These are phyloP conservation scores for Columba janthina DNA, from an alignment of 2,113 vertebrate genomes.

Conservation along the genomic window DNA sequence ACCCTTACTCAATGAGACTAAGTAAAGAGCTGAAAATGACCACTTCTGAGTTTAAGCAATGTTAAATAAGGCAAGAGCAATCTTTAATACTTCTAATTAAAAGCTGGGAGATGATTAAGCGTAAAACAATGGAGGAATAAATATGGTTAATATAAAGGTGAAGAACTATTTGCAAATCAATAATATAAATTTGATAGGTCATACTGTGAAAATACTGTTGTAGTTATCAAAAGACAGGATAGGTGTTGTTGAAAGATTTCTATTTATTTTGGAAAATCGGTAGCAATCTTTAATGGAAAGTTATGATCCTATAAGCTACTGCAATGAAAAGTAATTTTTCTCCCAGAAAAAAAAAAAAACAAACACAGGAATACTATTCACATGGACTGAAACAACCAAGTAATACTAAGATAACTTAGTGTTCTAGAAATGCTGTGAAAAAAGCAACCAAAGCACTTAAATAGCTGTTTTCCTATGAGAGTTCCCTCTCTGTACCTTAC, in stretches of 20 bases:
- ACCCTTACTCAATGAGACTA: not conserved
- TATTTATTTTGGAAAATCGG: not conserved
- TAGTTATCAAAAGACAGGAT: not conserved
- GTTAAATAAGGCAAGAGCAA: not conserved
- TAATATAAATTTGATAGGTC: not conserved
- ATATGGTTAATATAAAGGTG: not conserved
- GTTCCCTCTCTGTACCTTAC: not conserved
- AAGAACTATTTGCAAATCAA: not conserved
- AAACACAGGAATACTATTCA: not conserved
- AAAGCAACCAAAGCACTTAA: not conserved
- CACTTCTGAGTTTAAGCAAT: not conserved
- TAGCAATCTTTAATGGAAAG: not conserved
- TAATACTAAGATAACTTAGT: not conserved
- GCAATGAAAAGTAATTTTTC: not conserved
- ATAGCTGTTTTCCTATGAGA: not conserved
- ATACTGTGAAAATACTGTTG: not conserved
- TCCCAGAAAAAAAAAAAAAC: not conserved
- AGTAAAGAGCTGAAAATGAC: not conserved
- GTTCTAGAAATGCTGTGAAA: not conserved
- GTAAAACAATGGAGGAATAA: not conserved
- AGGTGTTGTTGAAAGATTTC: not conserved
- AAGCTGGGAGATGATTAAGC: not conserved
- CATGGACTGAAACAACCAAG: not conserved
- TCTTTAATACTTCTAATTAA: not conserved
- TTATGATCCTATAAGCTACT: not conserved